Conservation (phyloP, 2,888 invertebrate genomes). For the Calameuta idolon region DNA sequence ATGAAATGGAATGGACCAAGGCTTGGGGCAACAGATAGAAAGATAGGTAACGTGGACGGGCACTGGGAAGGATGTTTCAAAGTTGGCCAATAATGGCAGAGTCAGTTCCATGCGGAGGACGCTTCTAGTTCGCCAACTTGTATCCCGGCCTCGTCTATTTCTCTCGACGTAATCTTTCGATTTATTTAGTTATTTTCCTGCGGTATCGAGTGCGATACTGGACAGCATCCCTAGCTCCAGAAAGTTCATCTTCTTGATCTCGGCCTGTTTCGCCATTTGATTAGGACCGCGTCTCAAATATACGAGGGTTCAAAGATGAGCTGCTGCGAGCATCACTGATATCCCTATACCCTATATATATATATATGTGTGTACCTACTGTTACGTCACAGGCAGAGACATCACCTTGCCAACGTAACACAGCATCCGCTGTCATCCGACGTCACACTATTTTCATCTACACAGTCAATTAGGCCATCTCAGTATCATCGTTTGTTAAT, state of each 20-base stretch:
- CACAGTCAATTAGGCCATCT: background rate
- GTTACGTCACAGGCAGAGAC: background rate
- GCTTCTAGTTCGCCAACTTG: constrained; percentile 7
- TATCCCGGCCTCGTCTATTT: constrained; percentile 13
- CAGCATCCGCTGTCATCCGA: background rate
- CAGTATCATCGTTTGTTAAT: background rate
- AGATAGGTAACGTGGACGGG: constrained; percentile 33
- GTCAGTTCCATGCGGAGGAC: constrained; percentile 45
- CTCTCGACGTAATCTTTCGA: constrained; percentile 36
- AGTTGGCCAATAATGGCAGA: constrained; percentile 59
- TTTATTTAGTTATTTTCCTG: constrained; percentile 44
- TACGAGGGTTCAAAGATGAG: background rate
- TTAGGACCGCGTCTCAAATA: background rate
- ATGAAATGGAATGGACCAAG: constrained; percentile 19
- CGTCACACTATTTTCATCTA: background rate
- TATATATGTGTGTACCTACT: background rate
- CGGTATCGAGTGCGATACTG: constrained; percentile 14
- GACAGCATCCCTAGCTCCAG: background rate
- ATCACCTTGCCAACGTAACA: background rate
- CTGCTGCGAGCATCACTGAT: background rate
- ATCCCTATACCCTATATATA: background rate
- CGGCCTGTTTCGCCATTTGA: background rate
- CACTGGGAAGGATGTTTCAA: constrained; percentile 48
- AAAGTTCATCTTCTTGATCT: background rate
- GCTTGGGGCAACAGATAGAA: constrained; percentile 29